Conservation (phyloP, 2,113 vertebrate genomes). For the Coptodon bakossiorum region DNA sequence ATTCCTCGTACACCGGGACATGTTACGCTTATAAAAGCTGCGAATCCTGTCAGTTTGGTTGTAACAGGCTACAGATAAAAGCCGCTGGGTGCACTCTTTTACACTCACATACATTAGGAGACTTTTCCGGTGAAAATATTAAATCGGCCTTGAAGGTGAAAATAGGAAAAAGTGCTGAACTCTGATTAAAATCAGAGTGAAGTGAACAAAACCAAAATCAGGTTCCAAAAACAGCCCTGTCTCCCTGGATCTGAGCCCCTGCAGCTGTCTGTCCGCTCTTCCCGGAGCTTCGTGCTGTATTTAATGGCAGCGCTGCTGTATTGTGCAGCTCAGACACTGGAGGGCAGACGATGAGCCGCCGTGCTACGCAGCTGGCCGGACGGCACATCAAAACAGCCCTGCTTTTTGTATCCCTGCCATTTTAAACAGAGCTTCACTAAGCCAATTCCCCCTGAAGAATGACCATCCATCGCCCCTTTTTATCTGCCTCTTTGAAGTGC, state of each 20-base stretch:
- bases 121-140: background rate
- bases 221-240: background rate
- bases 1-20: background rate
- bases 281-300: background rate
- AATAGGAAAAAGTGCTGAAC: background rate
- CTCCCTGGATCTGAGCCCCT: accelerated
- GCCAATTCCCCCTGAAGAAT: conserved; percentile 57
- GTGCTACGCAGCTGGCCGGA: background rate
- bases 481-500: conserved; percentile 69
- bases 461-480: conserved; percentile 47
- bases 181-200: background rate
- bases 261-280: background rate
- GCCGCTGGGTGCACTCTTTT: background rate
- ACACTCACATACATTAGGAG: accelerated
- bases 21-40: background rate
- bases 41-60: background rate
- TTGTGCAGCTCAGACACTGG: background rate
- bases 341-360: background rate
- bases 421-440: conserved; percentile 62
- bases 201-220: background rate
- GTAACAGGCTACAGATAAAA: background rate
- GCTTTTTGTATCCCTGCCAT: conserved; percentile 54
- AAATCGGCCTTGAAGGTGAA: background rate
- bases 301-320: background rate
- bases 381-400: conserved; percentile 60